Conservation (phyloP, 1,140 invertebrate species). For the Pectinophora gossypiella region DNA sequence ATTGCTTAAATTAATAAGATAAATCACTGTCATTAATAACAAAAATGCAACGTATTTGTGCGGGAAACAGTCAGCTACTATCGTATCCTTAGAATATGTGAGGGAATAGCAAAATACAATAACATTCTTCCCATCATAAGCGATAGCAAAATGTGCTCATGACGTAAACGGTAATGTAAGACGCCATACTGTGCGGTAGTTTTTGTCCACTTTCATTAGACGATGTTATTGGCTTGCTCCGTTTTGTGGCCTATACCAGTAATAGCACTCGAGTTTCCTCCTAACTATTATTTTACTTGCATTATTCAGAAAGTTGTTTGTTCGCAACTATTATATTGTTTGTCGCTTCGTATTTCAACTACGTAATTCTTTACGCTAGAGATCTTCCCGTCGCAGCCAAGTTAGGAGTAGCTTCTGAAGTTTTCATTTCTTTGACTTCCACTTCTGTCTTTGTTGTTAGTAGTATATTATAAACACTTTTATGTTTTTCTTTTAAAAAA, state of each 20-base stretch:
- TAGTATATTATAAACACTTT: neutral
- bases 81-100: no score
- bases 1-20: no score
- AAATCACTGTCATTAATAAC: no score
- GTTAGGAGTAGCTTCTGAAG: neutral
- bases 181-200: slow-evolving; percentile 6
- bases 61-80: no score
- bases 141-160: slow-evolving; percentile 11
- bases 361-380: neutral
- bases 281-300: neutral
- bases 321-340: neutral
- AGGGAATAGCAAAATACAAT: neutral
- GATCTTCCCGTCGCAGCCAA: neutral
- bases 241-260: slow-evolving; percentile 11
- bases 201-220: slow-evolving; percentile 33
- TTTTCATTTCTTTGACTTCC: neutral
- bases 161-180: slow-evolving; percentile 14
- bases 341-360: neutral
- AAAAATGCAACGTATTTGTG: no score
- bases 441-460: neutral
- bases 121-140: slow-evolving; percentile 1
- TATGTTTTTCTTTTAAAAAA: neutral
- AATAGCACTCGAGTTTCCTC: slow-evolving; percentile 7
- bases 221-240: slow-evolving; percentile 19
- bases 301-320: neutral